A percentile compares a stretch with the other conserved stretches of the same genome.
Evolutionary conservation across 2,888 invertebrate genomes (phyloP).

Genomic region (Zootermopsis nevadensis): DNA sequence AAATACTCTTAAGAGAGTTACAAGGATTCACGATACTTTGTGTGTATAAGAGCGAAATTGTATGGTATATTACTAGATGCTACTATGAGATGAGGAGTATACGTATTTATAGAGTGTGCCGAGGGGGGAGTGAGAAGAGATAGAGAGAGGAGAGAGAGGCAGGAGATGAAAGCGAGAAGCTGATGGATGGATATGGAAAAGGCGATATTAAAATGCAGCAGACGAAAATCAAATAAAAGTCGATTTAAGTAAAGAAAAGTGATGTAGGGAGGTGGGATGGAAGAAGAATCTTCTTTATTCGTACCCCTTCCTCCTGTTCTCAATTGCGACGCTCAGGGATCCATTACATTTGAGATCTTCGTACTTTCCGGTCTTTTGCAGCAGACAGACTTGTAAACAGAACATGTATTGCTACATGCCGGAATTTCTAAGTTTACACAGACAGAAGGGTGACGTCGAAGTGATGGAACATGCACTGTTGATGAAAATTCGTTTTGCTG

Average conservation of each 20-base stretch:
- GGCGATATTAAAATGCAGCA: constrained; percentile 51
- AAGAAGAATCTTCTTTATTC: not conserved
- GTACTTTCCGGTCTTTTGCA: not conserved
- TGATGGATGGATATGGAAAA: constrained; percentile 50
- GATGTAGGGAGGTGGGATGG: constrained; percentile 15
- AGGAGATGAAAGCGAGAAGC: constrained; percentile 26
- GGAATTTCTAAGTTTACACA: constrained; percentile 2
- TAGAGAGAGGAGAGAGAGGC: constrained; percentile 15
- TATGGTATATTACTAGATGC: not conserved
- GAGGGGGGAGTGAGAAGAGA: constrained; percentile 21
- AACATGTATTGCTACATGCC: constrained; percentile 23
- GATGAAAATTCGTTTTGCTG: constrained; percentile 8
- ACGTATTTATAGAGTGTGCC: not conserved
- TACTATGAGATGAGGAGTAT: not conserved
- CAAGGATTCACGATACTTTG: not conserved
- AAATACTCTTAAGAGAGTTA: not conserved
- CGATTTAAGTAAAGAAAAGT: constrained; percentile 49
- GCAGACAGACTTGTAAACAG: constrained; percentile 8
- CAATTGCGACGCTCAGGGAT: constrained; percentile 23
- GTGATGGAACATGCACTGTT: not conserved
- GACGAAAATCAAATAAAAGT: constrained; percentile 51
- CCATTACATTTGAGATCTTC: constrained; percentile 15
- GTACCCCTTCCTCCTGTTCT: not conserved
- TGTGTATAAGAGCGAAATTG: not conserved
- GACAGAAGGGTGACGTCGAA: not conserved